Conservation (phyloP, 2,888 invertebrate genomes). For the Heliothis peltigera region DNA sequence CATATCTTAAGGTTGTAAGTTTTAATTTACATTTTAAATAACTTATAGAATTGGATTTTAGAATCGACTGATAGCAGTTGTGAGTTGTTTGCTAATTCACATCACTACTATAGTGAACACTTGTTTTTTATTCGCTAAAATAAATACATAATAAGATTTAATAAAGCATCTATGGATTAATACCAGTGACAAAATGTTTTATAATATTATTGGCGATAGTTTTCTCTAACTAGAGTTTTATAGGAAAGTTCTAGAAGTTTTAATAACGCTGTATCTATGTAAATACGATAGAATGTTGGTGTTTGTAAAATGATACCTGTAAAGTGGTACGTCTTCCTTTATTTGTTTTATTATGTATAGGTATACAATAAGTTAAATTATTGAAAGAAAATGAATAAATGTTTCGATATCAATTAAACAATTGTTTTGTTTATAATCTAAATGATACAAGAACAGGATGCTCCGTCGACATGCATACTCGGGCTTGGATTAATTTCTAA, state of each 20-base stretch:
- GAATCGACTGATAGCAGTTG: slow-evolving; percentile 46
- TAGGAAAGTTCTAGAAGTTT: slow-evolving; percentile 50
- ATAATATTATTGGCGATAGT: slow-evolving; percentile 48
- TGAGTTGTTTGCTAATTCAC: slow-evolving; percentile 29
- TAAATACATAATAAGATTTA: slow-evolving; percentile 34
- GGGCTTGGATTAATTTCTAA: slow-evolving; percentile 11
- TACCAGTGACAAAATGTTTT: slow-evolving; percentile 53
- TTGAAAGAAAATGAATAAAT: slow-evolving; percentile 87
- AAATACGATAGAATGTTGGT: slow-evolving; percentile 83
- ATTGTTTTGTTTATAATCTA: slow-evolving; percentile 15
- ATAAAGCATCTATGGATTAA: slow-evolving; percentile 43
- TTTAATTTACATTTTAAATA: slow-evolving; percentile 52
- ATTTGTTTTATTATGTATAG: slow-evolving; percentile 86
- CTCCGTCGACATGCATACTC: neutral
- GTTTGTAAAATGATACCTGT: slow-evolving; percentile 75
- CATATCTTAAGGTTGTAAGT: slow-evolving; percentile 68
- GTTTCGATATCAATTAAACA: slow-evolving; percentile 78
- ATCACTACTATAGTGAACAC: slow-evolving; percentile 31
- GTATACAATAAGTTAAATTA: slow-evolving; percentile 87
- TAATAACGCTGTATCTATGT: slow-evolving; percentile 78
- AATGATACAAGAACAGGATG: neutral
- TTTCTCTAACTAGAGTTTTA: slow-evolving; percentile 45
- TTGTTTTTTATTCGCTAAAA: slow-evolving; percentile 26
- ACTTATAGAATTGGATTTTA: slow-evolving; percentile 41
- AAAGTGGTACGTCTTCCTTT: slow-evolving; percentile 86